Base-by-base conservation (phyloP, 2,888 invertebrate genomes). In the Euclidia mi region DNA sequence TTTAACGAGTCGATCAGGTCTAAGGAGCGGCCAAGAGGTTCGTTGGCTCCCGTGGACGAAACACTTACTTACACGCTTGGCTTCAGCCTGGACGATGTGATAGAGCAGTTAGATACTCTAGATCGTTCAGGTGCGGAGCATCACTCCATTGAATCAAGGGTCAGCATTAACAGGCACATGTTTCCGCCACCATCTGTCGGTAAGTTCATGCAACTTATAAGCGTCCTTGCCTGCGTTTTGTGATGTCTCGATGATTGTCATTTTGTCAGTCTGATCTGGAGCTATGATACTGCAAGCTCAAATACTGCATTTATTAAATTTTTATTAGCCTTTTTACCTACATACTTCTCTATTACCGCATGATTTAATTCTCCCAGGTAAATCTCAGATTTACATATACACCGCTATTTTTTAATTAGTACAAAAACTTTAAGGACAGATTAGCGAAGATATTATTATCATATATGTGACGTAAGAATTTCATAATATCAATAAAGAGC, bases 71-170 rank as follows among this genome's bases (percentile, higher is more conserved):
- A 70, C 43, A 65, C 69, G 37, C 70, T 82, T 14, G 78, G 70
- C 0, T 82, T 87, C 50, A 73, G 77, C 2, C 62, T 82, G 37
- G 84, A 84, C 40, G 84, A 88, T 35, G 79, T 81, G 37, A 79
- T 86, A 34, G 84, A 82, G n/a, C 84, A 79, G 38, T 58, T 88
- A 29, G 82, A 79, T 35, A 64, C 56, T 1, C 43, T 80, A 41
- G 93, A 92, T 65, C 76, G 93, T 1, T 93, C 93, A 0, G 93
- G 93, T 0, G 93, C 93, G 0, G 69, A 69, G 51, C 92, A 91
- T 53, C 92, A 92, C 67, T 77, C 81, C 3, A 76, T 88, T 0
- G 89, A 89, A 61, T 88, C 91, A 0, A 66, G 90, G 9, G 57
- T 82, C 25, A 89, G 88, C 50, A 64, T 87, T 28, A 70, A 9